Percentiles rank a stretch among this genome's conserved stretches.
Conservation (phyloP, 2,888 invertebrate species). For the Heliconius hortense region DNA sequence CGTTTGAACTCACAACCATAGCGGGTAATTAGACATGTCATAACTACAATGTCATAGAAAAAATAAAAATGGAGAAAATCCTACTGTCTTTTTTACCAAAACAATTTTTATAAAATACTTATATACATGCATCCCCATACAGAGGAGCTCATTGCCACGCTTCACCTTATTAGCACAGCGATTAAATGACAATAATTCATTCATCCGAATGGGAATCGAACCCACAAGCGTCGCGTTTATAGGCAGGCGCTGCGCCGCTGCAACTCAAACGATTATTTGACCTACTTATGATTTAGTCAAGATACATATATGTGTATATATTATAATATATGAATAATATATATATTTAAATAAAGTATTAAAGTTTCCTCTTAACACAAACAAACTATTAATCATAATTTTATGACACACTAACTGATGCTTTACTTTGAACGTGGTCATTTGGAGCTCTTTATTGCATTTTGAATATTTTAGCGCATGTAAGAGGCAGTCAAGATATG, state of each 20-base stretch:
- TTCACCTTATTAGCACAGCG: not conserved
- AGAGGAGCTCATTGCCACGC: not conserved
- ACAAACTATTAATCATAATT: constrained; percentile 25
- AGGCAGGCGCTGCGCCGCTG: too few relatives aligned
- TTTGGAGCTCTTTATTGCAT: constrained; percentile 19
- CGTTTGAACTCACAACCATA: too few relatives aligned
- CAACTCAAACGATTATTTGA: not conserved
- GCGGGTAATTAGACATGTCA: too few relatives aligned
- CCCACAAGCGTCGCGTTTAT: too few relatives aligned
- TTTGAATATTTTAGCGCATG: constrained; percentile 1
- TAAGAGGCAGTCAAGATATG: not conserved
- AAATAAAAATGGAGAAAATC: too few relatives aligned
- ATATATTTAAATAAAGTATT: constrained; percentile 12
- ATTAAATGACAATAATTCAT: not conserved
- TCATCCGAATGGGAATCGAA: too few relatives aligned
- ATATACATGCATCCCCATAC: not conserved
- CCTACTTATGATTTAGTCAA: not conserved
- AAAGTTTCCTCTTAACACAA: constrained; percentile 1
- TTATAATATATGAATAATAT: not conserved
- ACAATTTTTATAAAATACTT: not conserved
- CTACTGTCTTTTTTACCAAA: too few relatives aligned
- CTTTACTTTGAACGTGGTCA: constrained; percentile 8
- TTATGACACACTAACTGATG: constrained; percentile 7
- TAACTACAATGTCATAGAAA: too few relatives aligned
- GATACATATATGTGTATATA: not conserved